Evolutionary conservation across 1,140 invertebrate genomes (phyloP), one percentile per base, ranked within the genome.

Genomic region (Drosophila littoralis): DNA sequence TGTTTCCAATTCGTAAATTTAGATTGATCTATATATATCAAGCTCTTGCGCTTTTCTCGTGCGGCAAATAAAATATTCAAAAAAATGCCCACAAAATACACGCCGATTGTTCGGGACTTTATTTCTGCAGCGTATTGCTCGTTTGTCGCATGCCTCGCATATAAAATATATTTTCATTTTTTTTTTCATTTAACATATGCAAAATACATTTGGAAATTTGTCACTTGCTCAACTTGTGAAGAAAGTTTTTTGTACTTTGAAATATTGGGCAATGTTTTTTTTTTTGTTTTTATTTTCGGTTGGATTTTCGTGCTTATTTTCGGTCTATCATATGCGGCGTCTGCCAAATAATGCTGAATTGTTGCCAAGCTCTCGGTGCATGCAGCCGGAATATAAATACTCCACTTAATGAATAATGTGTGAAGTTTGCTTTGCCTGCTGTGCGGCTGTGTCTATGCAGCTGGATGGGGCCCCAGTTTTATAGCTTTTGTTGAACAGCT

Each of bases 231-330:
- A 46, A 8, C 36, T 55, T 43, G 48, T 32, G 52, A 88, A 88
- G 83, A 88, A 88, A 88, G 83, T 88, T 89, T 88, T 88, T 83
- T 66, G n/a, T 68, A 66, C 60, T 84, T 66, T 45, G n/a, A 64
- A 70, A 70, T 69, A 50, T 58, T 75, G 45, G 59, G 48, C 43
- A 70, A 69, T 64, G 65, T 61, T 67, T 38, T 54, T 12, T n/a
- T 54, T 48, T 46, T 69, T 61, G 22, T 60, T 58, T 66, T n/a
- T n/a, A n/a, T n/a, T n/a, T 68, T 63, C 28, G 10, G 46, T 60
- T 66, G 57, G 32, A 33, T 40, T 64, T 63, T 45, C 13, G 32
- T 42, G 35, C 15, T 61, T 33, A 38, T 52, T 52, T 45, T 42
- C 43, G 57, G 57, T 12, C 50, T 36, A 33, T 57, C 36, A 77